Evolutionary conservation across 2,888 invertebrate species (phyloP), one percentile per base, ranked within the genome.

Genomic region (Caenorhabditis panamensis): DNA sequence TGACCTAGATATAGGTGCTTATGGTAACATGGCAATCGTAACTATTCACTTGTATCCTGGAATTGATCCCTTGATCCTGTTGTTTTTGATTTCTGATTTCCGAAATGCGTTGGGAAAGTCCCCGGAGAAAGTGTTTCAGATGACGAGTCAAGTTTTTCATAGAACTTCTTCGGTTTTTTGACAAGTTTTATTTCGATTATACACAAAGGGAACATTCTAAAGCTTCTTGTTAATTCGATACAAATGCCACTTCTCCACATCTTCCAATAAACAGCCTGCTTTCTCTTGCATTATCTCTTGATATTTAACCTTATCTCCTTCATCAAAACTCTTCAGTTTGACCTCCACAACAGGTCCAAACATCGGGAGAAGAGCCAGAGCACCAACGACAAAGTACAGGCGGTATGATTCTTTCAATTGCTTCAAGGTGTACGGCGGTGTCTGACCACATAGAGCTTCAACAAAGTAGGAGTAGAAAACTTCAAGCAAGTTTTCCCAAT

Each of bases 401-500:
- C 54, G 20, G 28, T 72, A 81, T 0, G 81, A 81, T 24, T 61
- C 51, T 61, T 82, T 79, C 13, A 79, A 47, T 64, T 84, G 82
- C 13, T 73, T 75, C 36, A 84, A 63, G 3, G 75, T 67, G 44
- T 78, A 84, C 13, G 78, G 75, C n/a, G 44, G 13, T 8, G 53
- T 67, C 26, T 51, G 36, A 22, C 18, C 47, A 11, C 49, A 58
- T 18, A 80, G 24, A 1, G 56, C 75, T 22, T 75, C 75, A 0
- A 67, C 1, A 16, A 78, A 71, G 37, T 69, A 71, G 9, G 3
- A 44, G 59, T 84, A 84, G 53, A 82, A 84, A 16, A 24, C 49
- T n/a, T 82, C 71, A 1, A 81, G 11, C 20, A 84, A 13, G 4
- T 31, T 20, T 20, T 80, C 75, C 78, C 71, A 69, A 24, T 80